Conservation (phyloP, 2,888 invertebrate species). For the Hyposoter didymator region DNA sequence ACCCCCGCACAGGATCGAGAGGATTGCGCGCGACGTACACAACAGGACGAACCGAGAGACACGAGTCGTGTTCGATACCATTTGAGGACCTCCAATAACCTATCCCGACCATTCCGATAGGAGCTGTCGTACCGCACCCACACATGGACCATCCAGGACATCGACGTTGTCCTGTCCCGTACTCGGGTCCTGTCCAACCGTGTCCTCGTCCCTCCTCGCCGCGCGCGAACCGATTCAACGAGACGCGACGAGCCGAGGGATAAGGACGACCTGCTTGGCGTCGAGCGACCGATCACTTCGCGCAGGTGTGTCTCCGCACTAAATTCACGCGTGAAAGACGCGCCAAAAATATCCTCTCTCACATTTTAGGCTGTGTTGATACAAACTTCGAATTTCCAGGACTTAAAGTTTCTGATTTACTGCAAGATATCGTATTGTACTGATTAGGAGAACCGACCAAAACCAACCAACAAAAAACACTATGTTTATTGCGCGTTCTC, state of each 20-base stretch:
- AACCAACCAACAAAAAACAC: not conserved
- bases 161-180: slow-evolving; percentile 35
- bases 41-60: slow-evolving; percentile 47
- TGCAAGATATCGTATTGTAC: slow-evolving; percentile 44
- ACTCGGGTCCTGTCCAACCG: slow-evolving; percentile 33
- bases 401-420: slow-evolving; percentile 62
- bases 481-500: slow-evolving; percentile 39
- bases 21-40: slow-evolving; percentile 49
- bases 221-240: slow-evolving; percentile 31
- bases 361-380: slow-evolving; percentile 52
- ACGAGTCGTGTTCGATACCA: slow-evolving; percentile 78
- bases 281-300: slow-evolving; percentile 59
- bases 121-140: slow-evolving; percentile 79
- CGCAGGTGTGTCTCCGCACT: slow-evolving; percentile 58
- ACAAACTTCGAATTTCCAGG: slow-evolving; percentile 41
- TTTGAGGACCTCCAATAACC: slow-evolving; percentile 82
- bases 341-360: slow-evolving; percentile 26
- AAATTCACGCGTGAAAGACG: slow-evolving; percentile 57
- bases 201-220: slow-evolving; percentile 23
- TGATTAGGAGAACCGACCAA: slow-evolving; percentile 48
- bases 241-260: slow-evolving; percentile 42
- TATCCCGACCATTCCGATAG: slow-evolving; percentile 79
- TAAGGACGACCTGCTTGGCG: slow-evolving; percentile 58
- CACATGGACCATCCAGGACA: slow-evolving; percentile 68
- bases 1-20: slow-evolving; percentile 52